Conservation (phyloP, 1,140 invertebrate genomes). For the Drosophila hydei region DNA sequence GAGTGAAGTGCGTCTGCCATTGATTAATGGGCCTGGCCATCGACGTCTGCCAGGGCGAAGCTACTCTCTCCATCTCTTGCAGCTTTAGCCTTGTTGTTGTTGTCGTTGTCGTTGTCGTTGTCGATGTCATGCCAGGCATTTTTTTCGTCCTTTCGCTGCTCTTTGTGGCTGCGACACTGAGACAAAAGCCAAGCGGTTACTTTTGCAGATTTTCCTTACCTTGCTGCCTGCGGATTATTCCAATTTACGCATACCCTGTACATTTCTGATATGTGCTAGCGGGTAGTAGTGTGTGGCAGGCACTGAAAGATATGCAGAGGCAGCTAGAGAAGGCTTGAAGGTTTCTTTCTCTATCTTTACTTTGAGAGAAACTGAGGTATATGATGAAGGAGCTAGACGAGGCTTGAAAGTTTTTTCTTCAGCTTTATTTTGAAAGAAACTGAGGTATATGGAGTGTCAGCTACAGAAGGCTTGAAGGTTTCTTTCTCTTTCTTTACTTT, state of each 20-base stretch:
- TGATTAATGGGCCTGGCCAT: constrained; percentile 65
- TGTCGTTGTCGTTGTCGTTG: constrained; percentile 16
- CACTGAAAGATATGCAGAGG: no score
- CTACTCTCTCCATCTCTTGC: neutral
- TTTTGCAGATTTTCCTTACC: constrained; percentile 31
- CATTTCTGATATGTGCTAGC: no score
- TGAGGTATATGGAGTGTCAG: no score
- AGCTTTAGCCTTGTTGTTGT: neutral
- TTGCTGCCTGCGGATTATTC: constrained; percentile 23
- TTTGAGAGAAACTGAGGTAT: no score
- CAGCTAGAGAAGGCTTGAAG: no score
- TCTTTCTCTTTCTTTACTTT: no score
- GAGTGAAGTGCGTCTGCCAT: constrained; percentile 50
- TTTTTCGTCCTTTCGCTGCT: neutral
- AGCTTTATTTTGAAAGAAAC: no score
- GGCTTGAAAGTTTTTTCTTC: no score
- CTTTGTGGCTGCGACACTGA: constrained; percentile 37
- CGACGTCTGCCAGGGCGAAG: constrained; percentile 18
- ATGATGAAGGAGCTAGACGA: no score
- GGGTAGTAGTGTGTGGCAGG: no score
- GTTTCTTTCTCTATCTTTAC: no score
- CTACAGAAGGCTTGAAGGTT: no score
- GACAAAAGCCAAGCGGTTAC: constrained; percentile 45
- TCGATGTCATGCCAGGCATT: constrained; percentile 36
- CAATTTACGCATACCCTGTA: constrained; percentile 13